Conservation (phyloP, 2,888 invertebrate species). For the Synergus itoensis region DNA sequence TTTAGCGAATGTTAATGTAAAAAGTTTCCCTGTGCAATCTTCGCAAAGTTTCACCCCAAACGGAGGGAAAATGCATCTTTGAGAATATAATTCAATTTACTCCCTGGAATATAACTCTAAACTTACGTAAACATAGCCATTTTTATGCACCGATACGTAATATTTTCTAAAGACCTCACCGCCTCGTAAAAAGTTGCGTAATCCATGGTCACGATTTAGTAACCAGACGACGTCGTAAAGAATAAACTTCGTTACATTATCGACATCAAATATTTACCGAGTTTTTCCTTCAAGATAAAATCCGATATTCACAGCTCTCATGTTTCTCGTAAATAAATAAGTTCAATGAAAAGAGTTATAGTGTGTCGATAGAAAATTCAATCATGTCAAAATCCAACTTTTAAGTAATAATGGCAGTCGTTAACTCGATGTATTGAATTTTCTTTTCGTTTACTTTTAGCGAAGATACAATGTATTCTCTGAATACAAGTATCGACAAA, state of each 20-base stretch:
- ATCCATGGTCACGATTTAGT: slow-evolving; percentile 21
- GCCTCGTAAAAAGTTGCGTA: slow-evolving; percentile 16
- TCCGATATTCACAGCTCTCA: slow-evolving; percentile 15
- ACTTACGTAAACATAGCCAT: not conserved
- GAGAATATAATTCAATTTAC: not conserved
- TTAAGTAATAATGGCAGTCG: slow-evolving; percentile 24
- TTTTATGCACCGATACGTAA: slow-evolving; percentile 6
- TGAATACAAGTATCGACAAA: slow-evolving; percentile 2
- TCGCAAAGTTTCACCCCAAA: too few relatives aligned
- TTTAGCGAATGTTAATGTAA: not conserved
- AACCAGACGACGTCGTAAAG: slow-evolving; percentile 28
- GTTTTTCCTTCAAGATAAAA: slow-evolving; percentile 21
- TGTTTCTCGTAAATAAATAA: slow-evolving; percentile 34
- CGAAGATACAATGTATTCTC: not conserved
- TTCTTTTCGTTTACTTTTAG: not conserved
- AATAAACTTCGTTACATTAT: slow-evolving; percentile 37
- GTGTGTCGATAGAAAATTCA: not conserved
- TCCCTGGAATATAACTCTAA: not conserved
- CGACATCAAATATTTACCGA: slow-evolving; percentile 28
- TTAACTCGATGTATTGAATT: slow-evolving; percentile 8
- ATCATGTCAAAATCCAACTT: slow-evolving; percentile 24
- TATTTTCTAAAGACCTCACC: slow-evolving; percentile 1
- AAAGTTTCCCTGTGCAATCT: too few relatives aligned
- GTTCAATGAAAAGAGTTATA: slow-evolving; percentile 14
- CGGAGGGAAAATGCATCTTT: too few relatives aligned